phyloP scores from a whole-genome alignment of 92 coral and sea anemone species.

The Epizoanthus stellaris region DNA sequence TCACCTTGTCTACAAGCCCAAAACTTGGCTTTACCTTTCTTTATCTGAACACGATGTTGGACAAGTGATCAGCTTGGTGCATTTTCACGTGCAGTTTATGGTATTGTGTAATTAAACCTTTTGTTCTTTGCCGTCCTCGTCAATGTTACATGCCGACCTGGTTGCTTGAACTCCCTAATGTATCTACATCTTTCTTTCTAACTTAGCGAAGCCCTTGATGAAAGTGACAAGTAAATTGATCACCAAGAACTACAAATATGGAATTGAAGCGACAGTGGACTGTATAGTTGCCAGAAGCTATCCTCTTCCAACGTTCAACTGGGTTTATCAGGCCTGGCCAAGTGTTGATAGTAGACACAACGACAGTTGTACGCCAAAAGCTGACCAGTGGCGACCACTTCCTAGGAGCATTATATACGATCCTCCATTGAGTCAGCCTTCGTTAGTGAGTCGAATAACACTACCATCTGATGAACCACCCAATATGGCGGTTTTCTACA shows the following conservation, averaged over 20 bases:
- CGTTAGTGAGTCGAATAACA: background rate
- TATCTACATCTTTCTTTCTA: background rate
- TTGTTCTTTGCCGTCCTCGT: no score
- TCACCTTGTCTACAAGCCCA: no score
- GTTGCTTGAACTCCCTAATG: no score
- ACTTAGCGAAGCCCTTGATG: conserved; percentile 17
- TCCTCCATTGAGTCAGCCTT: background rate
- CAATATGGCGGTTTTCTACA: conserved; percentile 44
- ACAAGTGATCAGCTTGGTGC: no score
- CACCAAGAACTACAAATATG: background rate
- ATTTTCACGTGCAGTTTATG: no score
- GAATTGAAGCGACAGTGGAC: background rate
- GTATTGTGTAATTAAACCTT: no score
- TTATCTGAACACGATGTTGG: no score
- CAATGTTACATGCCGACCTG: no score
- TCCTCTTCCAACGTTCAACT: conserved; percentile 43
- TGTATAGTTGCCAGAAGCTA: conserved; percentile 31
- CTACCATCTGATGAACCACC: background rate
- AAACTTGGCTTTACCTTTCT: no score
- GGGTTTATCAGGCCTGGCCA: conserved; percentile 40
- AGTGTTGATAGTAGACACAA: background rate
- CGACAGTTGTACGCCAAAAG: conserved; percentile 23
- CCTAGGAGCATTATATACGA: background rate
- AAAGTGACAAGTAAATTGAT: background rate
- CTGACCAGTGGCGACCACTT: conserved; percentile 25